Evolutionary conservation across 1,140 invertebrate genomes (phyloP), one percentile per base, ranked within the genome.

Genomic region (Oscheius sp.): DNA sequence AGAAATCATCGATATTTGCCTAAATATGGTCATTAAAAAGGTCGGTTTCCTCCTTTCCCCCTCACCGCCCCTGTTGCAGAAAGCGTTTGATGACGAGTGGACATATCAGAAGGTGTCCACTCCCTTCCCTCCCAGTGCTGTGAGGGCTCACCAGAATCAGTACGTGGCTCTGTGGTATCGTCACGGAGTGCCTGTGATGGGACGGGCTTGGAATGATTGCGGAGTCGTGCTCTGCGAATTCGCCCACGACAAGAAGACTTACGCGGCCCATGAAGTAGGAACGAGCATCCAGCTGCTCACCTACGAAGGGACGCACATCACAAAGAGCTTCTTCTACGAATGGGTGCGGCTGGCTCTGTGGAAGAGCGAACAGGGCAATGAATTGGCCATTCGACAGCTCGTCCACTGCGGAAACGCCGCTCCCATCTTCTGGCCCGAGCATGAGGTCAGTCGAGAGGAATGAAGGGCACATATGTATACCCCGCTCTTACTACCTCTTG

Each of bases 81-180:
- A 45, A 36, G 49, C 29, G 32, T 35, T 67, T 20, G 65, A 67
- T 20, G 65, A 67, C 49, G 34, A 52, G 29, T 67, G 65, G 65
- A 52, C 65, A 32, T 61, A 52, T 42, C 73, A 71, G 42, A 64
- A 59, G 23, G 75, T 78, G 31, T 70, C 75, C 23, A 46, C 64
- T 13, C 66, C 77, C 3, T 76, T 76, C 29, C 72, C 72, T 15
- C 32, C 42, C 7, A 65, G 49, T n/a, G 55, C 70, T 2, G 71
- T 75, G 59, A 75, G 75, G 34, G 74, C 62, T 34, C 63, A 75
- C n/a, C 75, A 65, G 15, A 75, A 75, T 38, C 42, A 68, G 32
- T 74, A 75, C 35, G 72, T 74, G n/a, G 74, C 74, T 29, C 29
- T 75, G 13, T 74, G 73, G 74, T 74, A 75, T 66, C 79, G 75